A percentile compares a stretch with the other conserved stretches of the same genome.
Conservation (phyloP, 1,140 invertebrate species). For the Phortica variegata region DNA sequence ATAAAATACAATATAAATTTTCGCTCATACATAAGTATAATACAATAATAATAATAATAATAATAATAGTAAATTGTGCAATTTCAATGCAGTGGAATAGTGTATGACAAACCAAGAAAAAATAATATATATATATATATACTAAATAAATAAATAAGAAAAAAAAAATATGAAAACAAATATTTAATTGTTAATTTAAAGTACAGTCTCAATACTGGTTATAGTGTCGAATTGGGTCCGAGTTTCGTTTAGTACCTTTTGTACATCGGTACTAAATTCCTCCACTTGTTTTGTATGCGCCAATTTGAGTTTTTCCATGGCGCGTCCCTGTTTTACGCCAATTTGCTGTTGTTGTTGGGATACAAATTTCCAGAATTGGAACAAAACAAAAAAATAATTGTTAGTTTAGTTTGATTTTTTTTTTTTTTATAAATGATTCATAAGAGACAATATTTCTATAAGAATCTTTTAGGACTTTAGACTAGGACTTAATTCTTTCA, state of each 20-base stretch:
- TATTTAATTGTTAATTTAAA: slow-evolving; percentile 29
- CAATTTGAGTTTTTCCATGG: slow-evolving; percentile 90
- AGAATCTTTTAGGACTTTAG: too few relatives aligned
- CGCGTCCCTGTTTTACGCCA: slow-evolving; percentile 87
- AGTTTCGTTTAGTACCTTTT: slow-evolving; percentile 68
- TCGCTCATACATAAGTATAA: too few relatives aligned
- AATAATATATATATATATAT: too few relatives aligned
- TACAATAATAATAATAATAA: too few relatives aligned
- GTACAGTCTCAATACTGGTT: slow-evolving; percentile 57
- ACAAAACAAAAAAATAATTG: too few relatives aligned
- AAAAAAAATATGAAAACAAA: not conserved
- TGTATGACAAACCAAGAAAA: too few relatives aligned
- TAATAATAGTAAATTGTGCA: too few relatives aligned
- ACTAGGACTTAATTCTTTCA: too few relatives aligned
- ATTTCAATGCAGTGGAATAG: too few relatives aligned
- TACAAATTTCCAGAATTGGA: slow-evolving; percentile 11
- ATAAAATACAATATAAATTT: too few relatives aligned
- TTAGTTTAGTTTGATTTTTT: not conserved
- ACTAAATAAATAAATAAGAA: not conserved
- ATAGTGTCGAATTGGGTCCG: slow-evolving; percentile 45
- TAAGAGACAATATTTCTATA: too few relatives aligned
- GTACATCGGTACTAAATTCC: slow-evolving; percentile 86
- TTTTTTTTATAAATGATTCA: too few relatives aligned
- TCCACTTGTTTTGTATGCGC: slow-evolving; percentile 91
- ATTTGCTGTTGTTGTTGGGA: slow-evolving; percentile 60